Base-by-base conservation (phyloP, 1,140 invertebrate genomes). In the Ptiloglossa arizonensis region DNA sequence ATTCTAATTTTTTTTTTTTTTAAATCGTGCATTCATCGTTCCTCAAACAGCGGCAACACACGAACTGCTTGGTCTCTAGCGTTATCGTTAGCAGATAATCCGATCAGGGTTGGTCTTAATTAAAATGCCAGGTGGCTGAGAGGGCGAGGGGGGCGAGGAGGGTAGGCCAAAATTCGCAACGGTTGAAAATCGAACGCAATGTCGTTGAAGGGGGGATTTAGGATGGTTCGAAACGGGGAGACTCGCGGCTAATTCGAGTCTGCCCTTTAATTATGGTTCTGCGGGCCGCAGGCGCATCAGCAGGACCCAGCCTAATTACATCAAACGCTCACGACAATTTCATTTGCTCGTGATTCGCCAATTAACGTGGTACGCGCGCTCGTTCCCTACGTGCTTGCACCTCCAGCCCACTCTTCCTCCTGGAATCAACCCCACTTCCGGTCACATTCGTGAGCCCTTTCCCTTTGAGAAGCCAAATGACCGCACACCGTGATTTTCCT, bases 221-320 rank as follows among this genome's bases (percentile, higher is more conserved):
- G 6, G 32, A 19, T 60, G 27, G 62, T 11, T 62, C 32, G 44
- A 13, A 68, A 59, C 35, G 56, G 35, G 38, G 27, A 63, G 72
- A 76, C 67, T 63, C 67, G 41, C 60, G 57, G 82, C 80, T 86
- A 82, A 85, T 86, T 78, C 76, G 82, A 67, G 66, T 78, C 70
- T 66, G 74, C 72, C 80, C 81, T 86, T 85, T 81, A 86, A 86
- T 86, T 85, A 86, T 82, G 59, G 56, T 60, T 71, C 54, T 44
- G 67, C 67, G 71, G 70, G 52, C 60, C 59, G 52, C 38, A 62
- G 50, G 62, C 78, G 72, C 54, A 67, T 67, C 78, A 32, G 17
- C 59, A 38, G 60, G 69, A 24, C 63, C 56, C 64, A 22, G 52
- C 54, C 70, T 80, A 80, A 85, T 85, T 85, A 80, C 75, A 82